Evolutionary conservation across 2,797 vertebrate species (phyloP).

Genomic region (Aeoliscus strigatus): DNA sequence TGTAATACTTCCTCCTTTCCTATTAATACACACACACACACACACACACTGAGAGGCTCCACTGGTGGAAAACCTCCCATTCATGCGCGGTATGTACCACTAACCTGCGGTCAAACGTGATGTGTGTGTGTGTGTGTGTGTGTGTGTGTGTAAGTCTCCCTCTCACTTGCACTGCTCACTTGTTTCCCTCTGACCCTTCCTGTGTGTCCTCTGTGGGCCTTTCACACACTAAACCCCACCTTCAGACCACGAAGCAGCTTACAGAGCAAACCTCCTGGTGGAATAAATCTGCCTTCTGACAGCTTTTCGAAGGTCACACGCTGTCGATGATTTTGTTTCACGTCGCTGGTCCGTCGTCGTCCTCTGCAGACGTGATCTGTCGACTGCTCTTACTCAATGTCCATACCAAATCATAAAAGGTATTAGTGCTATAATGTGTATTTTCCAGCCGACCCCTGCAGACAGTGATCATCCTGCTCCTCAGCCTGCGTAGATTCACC

Average conservation of each 20-base stretch:
- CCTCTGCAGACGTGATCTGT: too few species aligned
- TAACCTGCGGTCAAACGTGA: conserved; percentile 16
- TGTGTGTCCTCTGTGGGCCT: conserved; percentile 14
- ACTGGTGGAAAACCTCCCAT: conserved; percentile 17
- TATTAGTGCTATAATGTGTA: too few species aligned
- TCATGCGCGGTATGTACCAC: conserved; percentile 8
- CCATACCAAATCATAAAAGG: too few species aligned
- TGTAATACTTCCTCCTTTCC: conserved; percentile 41
- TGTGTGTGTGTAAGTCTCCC: too few species aligned
- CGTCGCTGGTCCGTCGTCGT: too few species aligned
- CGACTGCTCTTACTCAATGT: too few species aligned
- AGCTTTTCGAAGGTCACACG: conserved; percentile 47
- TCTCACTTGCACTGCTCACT: conserved; percentile 9
- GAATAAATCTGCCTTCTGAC: conserved; percentile 34
- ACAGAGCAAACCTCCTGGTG: conserved; percentile 21
- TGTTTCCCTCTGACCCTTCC: conserved; percentile 24
- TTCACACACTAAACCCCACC: conserved; percentile 34
- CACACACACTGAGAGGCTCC: conserved; percentile 11
- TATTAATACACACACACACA: conserved; percentile 20
- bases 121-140: too few species aligned
- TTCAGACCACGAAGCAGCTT: conserved; percentile 37
- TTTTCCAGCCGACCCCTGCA: too few species aligned
- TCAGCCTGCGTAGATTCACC: too few species aligned
- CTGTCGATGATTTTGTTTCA: too few species aligned
- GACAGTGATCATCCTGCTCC: too few species aligned